Evolutionary conservation across 2,888 invertebrate genomes (phyloP), one percentile per base, ranked within the genome.

Genomic region (Omphaloscelis lunosa): DNA sequence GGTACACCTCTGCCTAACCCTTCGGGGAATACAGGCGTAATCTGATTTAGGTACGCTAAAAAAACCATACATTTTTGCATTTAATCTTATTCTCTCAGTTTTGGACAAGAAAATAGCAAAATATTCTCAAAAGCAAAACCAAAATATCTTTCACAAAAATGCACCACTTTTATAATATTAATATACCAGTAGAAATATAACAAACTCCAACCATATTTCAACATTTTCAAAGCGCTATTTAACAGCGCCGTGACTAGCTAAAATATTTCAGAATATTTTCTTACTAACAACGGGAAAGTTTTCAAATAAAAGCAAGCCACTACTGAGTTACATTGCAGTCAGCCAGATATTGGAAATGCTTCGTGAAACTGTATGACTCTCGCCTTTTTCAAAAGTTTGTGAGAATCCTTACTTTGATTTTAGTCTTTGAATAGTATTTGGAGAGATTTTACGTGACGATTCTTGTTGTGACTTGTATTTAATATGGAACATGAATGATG

Each of bases 291-390:
- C 82, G 87, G 53, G 79, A 89, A 93, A 93, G 89, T 93, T 94
- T 93, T 92, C 92, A 90, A 93, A 94, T 94, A 93, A 93, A 92
- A 91, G 83, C 85, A 86, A 83, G 86, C 71, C 70, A 68, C 76
- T 82, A 85, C 75, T 81, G 58, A 69, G 69, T 70, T 63, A 72
- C 82, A 63, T 72, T 23, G 59, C 73, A 80, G 66, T 58, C 61
- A 17, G 41, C 78, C 74, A 86, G 87, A 90, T 92, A 91, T 93
- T 91, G 91, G 81, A 90, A 90, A 90, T 87, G 79, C 85, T 77
- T 79, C 72, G 80, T 51, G 83, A 85, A 72, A 71, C 80, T 78
- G 58, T 71, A 65, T 65, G 75, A 80, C 68, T 61, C 78, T 82
- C 77, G 65, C 66, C 39, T 70, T 72, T 75, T 76, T 34, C 8